Base-by-base conservation (phyloP, 2,113 vertebrate species). In the Hyperoodon ampullatus region DNA sequence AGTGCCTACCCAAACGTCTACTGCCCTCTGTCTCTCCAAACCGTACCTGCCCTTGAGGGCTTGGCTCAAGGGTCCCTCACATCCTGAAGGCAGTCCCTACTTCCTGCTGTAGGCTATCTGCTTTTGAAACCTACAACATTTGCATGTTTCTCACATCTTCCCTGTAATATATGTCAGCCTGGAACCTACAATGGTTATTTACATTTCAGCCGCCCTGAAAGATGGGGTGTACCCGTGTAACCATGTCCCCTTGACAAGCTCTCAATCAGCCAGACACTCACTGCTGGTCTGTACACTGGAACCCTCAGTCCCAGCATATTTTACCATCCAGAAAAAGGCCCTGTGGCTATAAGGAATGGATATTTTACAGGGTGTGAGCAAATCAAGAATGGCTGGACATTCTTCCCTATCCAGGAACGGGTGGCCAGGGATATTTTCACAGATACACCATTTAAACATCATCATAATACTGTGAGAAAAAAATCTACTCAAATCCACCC, bases 31-130 rank as follows among this genome's bases (percentile, higher is more conserved):
- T 10, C 33, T 89, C 33, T 60, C 42, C 28, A 83, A 35, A 70
- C 10, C 0, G 0, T 6, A n/a, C 39, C 47, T 1, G 0, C 33
- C 28, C 65, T 55, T 4, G 1, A 53, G 30, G 42, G 47, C 28
- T 66, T 4, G 0, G 66, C 13, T 23, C 0, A 1, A 35, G 39
- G 21, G 8, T 14, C 8, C 42, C 12, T 21, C 13, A 8, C 13
- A 2, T 81, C n/a, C 8, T 13, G 30, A 61, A 50, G n/a, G 26
- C 8, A 18, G 33, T 42, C 10, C 9, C 70, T 83, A 24, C 24
- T 42, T 55, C 61, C 42, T 61, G 63, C 11, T 14, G 0, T 2
- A 63, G 19, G 71, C 24, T 1, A 13, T 26, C 33, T 66, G 58
- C 66, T 71, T 80, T 6, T 4, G 7, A 80, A 90, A 61, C 35